phyloP scores from a whole-genome alignment of 1,140 invertebrate genomes.

The Pseudomyrmex concolor region DNA sequence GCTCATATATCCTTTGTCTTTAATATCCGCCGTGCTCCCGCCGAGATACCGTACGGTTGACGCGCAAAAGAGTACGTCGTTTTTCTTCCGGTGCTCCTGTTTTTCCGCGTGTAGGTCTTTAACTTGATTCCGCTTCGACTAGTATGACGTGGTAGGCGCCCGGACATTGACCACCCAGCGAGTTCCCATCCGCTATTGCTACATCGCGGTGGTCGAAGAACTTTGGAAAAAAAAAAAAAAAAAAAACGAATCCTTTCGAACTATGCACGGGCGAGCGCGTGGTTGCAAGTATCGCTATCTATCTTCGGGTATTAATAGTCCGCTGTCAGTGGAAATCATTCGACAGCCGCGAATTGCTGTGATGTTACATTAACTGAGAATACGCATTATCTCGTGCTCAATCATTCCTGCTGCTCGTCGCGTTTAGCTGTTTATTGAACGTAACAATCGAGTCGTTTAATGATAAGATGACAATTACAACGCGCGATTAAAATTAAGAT shows the following conservation, averaged over 20 bases:
- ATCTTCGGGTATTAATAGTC: slow-evolving; percentile 55
- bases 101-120: slow-evolving; percentile 47
- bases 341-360: slow-evolving; percentile 46
- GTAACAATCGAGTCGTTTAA: slow-evolving; percentile 41
- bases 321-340: slow-evolving; percentile 54
- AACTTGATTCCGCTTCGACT: slow-evolving; percentile 55
- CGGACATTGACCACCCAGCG: slow-evolving; percentile 60
- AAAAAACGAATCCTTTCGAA: neutral
- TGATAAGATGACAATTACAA: slow-evolving; percentile 11
- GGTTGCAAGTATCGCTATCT: slow-evolving; percentile 11
- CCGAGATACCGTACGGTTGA: slow-evolving; percentile 35
- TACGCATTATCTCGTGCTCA: slow-evolving; percentile 4
- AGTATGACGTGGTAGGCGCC: slow-evolving; percentile 17
- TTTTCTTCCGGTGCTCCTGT: slow-evolving; percentile 36
- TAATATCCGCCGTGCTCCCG: slow-evolving; percentile 41
- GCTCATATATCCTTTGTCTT: neutral
- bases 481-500: slow-evolving; percentile 27
- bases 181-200: slow-evolving; percentile 1
- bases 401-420: neutral
- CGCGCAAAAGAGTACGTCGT: slow-evolving; percentile 21
- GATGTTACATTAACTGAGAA: slow-evolving; percentile 43
- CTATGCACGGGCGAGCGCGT: neutral
- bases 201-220: slow-evolving; percentile 36
- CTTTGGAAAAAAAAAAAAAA: slow-evolving; percentile 29
- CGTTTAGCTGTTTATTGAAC: slow-evolving; percentile 43